Evolutionary conservation across 2,797 vertebrate species (phyloP).

Genomic region (Enteromius trimaculatus): DNA sequence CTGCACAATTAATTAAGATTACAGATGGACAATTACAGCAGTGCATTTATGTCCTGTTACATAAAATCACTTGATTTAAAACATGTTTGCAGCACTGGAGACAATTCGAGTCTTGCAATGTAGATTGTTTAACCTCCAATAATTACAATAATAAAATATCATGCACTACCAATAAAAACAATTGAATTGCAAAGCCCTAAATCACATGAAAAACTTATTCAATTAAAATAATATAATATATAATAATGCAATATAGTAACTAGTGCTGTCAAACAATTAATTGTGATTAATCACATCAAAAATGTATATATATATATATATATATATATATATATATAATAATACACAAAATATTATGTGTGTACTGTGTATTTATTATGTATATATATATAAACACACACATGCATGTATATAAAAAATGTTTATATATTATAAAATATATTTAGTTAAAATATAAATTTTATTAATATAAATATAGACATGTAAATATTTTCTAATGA

Average conservation of each 20-base stretch:
- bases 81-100: not conserved
- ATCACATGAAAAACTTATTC: not conserved
- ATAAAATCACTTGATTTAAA: not conserved
- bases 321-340: no score
- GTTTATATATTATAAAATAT: no score
- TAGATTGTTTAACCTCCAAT: not conserved
- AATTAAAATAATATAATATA: not conserved
- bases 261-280: no score
- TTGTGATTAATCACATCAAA: no score
- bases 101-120: not conserved
- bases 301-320: no score
- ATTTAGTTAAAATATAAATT: no score
- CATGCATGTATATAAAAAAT: no score
- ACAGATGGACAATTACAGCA: not conserved
- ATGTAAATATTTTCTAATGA: no score
- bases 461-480: no score
- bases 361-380: no score
- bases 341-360: no score
- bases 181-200: not conserved
- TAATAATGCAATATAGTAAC: not conserved
- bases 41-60: not conserved
- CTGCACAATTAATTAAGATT: not conserved
- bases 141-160: not conserved
- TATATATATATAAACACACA: no score
- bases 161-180: not conserved